Percentiles rank a stretch among this genome's conserved stretches.
Conservation (phyloP, 2,113 vertebrate genomes). For the Hemibagrus wyckioides region DNA sequence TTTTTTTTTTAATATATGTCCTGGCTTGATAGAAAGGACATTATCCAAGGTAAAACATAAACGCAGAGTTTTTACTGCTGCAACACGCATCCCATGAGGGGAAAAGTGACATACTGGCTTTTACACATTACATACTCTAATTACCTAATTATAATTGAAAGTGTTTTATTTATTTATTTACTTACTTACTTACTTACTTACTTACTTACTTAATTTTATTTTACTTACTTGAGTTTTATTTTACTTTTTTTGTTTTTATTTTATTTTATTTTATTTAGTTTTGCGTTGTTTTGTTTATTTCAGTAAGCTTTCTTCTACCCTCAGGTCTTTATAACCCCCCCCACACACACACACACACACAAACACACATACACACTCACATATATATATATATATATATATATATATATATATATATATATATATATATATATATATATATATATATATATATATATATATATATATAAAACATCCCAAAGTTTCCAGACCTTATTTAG, state of each 20-base stretch:
- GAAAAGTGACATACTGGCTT: not conserved
- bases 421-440: too few relatives aligned
- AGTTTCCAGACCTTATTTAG: too few relatives aligned
- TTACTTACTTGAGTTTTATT: too few relatives aligned
- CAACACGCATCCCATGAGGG: not conserved
- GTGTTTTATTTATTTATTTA: not conserved
- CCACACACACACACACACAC: not conserved
- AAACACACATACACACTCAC: not conserved
- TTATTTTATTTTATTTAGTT: not conserved
- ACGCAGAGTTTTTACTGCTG: not conserved
- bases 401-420: too few relatives aligned
- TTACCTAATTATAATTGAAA: not conserved
- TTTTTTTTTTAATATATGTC: not conserved
- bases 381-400: too few relatives aligned
- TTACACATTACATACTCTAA: not conserved
- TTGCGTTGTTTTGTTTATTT: slow-evolving; percentile 19
- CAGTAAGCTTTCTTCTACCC: not conserved
- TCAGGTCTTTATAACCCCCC: not conserved
- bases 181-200: too few relatives aligned
- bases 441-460: too few relatives aligned
- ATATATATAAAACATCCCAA: too few relatives aligned
- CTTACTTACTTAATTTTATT: too few relatives aligned
- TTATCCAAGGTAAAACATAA: not conserved
- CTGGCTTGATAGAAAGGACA: not conserved
- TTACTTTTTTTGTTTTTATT: too few relatives aligned